phyloP scores from a whole-genome alignment of 2,888 invertebrate genomes.

The Epinotia bilunana region DNA sequence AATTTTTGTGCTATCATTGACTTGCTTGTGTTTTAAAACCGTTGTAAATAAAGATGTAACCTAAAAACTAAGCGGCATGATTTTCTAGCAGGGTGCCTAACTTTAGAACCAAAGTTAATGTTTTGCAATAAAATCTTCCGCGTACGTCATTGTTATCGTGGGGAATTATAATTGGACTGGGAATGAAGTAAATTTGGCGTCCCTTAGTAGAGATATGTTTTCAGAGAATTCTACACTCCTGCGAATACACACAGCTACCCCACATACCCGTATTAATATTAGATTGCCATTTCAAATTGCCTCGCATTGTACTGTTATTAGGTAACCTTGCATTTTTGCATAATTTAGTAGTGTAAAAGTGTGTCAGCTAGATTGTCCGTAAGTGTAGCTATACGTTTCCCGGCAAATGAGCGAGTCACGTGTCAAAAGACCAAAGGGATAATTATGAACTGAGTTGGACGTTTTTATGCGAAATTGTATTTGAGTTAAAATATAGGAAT shows the following conservation, averaged over 20 bases:
- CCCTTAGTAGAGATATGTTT: neutral
- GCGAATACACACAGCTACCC: neutral
- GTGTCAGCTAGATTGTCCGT: constrained; percentile 37
- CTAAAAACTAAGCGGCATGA: neutral
- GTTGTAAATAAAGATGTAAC: too few relatives aligned
- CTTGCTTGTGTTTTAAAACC: too few relatives aligned
- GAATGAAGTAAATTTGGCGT: neutral
- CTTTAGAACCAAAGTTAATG: neutral
- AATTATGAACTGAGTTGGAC: constrained; percentile 59
- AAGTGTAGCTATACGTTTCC: constrained; percentile 40
- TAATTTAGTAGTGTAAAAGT: constrained; percentile 36
- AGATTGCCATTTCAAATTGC: constrained; percentile 2
- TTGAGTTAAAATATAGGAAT: constrained; percentile 44
- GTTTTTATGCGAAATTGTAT: constrained; percentile 55
- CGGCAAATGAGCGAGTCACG: constrained; percentile 59
- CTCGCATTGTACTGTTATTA: constrained; percentile 33
- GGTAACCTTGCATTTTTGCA: constrained; percentile 43
- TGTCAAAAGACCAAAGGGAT: constrained; percentile 63
- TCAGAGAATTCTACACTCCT: neutral
- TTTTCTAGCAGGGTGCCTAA: neutral
- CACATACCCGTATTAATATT: neutral
- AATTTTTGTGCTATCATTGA: too few relatives aligned
- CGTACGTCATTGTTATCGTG: neutral
- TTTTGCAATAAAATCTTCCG: neutral
- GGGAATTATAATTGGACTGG: constrained; percentile 1